phyloP scores from a whole-genome alignment of 1,140 invertebrate species.

The Drosophila bipectinata region DNA sequence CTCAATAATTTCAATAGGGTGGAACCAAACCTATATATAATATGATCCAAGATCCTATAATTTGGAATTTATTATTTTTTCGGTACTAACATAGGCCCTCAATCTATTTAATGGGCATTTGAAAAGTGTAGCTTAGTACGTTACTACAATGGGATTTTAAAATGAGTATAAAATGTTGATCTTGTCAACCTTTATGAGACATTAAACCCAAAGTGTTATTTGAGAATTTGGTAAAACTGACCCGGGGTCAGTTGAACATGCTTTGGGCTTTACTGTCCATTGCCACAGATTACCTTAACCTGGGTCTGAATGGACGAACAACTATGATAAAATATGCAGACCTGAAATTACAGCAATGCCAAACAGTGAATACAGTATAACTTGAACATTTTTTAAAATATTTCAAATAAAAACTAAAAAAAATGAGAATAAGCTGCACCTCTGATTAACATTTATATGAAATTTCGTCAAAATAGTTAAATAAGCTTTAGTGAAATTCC shows the following conservation, averaged over 20 bases:
- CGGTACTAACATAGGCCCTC: too few species aligned
- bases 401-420: neutral
- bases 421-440: neutral
- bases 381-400: neutral
- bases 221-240: neutral
- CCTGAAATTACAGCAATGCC: slow-evolving; percentile 36
- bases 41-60: too few species aligned
- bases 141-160: neutral
- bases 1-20: too few species aligned
- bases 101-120: neutral
- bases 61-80: neutral
- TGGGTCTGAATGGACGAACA: slow-evolving; percentile 18
- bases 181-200: slow-evolving; percentile 11
- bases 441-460: neutral
- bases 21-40: too few species aligned
- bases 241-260: slow-evolving; percentile 13
- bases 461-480: neutral
- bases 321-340: slow-evolving; percentile 42
- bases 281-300: slow-evolving; percentile 44
- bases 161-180: slow-evolving; percentile 1
- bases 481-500: neutral
- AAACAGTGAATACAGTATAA: slow-evolving; percentile 14
- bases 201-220: neutral
- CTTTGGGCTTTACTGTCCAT: slow-evolving; percentile 16
- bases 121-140: neutral